phyloP scores from a whole-genome alignment of 2,888 invertebrate genomes.

The Pachymerium ferrugineum region DNA sequence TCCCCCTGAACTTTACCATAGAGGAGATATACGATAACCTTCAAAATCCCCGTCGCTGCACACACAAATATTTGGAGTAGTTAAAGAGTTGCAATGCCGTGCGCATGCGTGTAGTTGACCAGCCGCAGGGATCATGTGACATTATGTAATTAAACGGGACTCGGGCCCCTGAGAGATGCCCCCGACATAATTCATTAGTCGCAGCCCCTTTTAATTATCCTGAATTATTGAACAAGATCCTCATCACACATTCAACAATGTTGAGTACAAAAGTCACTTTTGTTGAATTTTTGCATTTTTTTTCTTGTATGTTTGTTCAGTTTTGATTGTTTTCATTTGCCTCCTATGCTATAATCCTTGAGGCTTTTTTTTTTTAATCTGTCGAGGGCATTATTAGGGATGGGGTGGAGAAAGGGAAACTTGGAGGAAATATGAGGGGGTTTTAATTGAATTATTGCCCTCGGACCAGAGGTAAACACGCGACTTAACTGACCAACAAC shows the following conservation, averaged over 20 bases:
- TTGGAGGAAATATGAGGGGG: not conserved
- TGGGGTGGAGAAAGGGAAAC: not conserved
- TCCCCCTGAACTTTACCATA: not conserved
- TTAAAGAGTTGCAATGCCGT: slow-evolving; percentile 11
- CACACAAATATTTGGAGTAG: not conserved
- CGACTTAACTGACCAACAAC: slow-evolving; percentile 24
- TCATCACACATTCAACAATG: slow-evolving; percentile 24
- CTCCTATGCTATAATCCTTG: not conserved
- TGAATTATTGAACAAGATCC: slow-evolving; percentile 29
- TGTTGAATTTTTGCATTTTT: not conserved
- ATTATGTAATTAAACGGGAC: slow-evolving; percentile 30
- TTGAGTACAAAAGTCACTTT: slow-evolving; percentile 15
- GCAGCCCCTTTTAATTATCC: slow-evolving; percentile 28
- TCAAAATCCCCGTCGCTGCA: too few relatives aligned
- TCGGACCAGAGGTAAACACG: slow-evolving; percentile 22
- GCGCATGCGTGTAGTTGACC: slow-evolving; percentile 11
- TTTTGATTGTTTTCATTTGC: slow-evolving; percentile 19
- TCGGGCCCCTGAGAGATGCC: slow-evolving; percentile 29
- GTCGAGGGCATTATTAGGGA: slow-evolving; percentile 1
- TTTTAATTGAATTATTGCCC: slow-evolving; percentile 25
- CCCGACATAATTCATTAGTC: slow-evolving; percentile 29
- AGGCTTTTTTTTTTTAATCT: not conserved
- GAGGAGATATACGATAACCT: too few relatives aligned
- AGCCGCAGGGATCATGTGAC: slow-evolving; percentile 27
- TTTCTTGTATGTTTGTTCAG: not conserved